These are phyloP conservation scores for Agrilus planipennis DNA, from an alignment of 1,140 invertebrate genomes.

Conservation along the genomic window DNA sequence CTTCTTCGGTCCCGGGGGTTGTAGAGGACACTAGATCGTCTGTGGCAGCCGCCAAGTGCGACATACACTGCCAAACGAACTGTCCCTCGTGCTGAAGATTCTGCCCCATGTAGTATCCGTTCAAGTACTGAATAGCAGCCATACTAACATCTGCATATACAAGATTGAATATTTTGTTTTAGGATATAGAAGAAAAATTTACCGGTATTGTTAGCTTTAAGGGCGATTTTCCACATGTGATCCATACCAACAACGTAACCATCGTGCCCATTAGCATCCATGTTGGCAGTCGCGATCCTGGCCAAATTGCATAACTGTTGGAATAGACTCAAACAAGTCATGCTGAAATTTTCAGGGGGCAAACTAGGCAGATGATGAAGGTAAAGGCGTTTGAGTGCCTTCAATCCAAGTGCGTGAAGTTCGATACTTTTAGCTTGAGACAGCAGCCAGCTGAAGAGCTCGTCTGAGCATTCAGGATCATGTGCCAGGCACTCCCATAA, in stretches of 20 bases:
- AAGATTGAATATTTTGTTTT: conserved; percentile 2
- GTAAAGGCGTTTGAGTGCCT: conserved; percentile 78
- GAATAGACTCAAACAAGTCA: conserved; percentile 81
- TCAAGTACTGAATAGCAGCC: conserved; percentile 86
- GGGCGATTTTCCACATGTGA: conserved; percentile 86
- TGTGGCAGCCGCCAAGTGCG: conserved; percentile 69
- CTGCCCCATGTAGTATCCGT: conserved; percentile 84
- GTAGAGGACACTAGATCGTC: conserved; percentile 48
- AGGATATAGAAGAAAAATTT: conserved; percentile 1
- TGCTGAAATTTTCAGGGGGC: conserved; percentile 76
- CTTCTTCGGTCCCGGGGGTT: conserved; percentile 43
- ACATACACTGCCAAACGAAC: conserved; percentile 86
- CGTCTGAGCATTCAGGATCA: conserved; percentile 73
- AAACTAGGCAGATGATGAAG: conserved; percentile 79
- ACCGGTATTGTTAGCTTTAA: conserved; percentile 74
- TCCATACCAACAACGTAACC: conserved; percentile 73
- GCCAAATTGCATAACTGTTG: conserved; percentile 82
- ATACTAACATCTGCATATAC: conserved; percentile 67
- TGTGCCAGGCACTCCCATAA: conserved; percentile 83
- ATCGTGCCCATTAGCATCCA: conserved; percentile 30
- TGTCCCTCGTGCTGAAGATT: conserved; percentile 83
- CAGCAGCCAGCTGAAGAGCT: conserved; percentile 84
- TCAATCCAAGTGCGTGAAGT: conserved; percentile 75
- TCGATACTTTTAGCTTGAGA: conserved; percentile 84
- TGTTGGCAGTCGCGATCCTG: conserved; percentile 48